Base-by-base conservation (phyloP, 2,113 vertebrate genomes). In the Triplophysa tibetana region DNA sequence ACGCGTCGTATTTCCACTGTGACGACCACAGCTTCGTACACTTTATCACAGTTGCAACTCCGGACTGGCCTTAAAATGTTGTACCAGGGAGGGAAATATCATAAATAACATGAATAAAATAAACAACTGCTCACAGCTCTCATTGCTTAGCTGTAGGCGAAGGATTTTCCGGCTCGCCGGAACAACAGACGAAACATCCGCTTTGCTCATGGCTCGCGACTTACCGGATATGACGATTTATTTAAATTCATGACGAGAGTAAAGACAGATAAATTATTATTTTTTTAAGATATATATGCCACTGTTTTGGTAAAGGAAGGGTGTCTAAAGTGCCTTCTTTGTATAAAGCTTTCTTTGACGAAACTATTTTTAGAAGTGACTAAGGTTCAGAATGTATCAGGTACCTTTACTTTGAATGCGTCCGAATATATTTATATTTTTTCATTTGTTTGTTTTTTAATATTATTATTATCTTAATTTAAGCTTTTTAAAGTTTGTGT, bases 151-250 rank as follows among this genome's bases (percentile, higher is more conserved):
- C 12, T 29, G 54, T 12, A 43, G 61, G 14, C 38, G 24, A 52
- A 9, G 33, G 38, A 26, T 80, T 58, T 52, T 48, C 89, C 86
- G 86, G 85, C 88, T 87, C 87, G 86, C 90, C 89, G 82, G 86
- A 90, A 89, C 89, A 86, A 87, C 88, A 91, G 87, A 87, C 73
- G 68, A 19, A 85, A 84, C 85, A 89, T 90, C 87, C 87, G 85
- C 83, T 77, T 58, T 3, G 84, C 82, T 88, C 81, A 91, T 91
- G 91, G 91, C 90, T 21, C 86, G 79, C 86, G 80, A 83, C 16
- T 13, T 38, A 21, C 29, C 77, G 85, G 85, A 81, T 24, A 81
- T 91, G 89, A 89, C 87, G 80, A 38, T 13, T 75, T 67, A 68
- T 84, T 78, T 82, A 41, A 21, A 61, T 52, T 7, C 56, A 29